Evolutionary conservation across 2,888 invertebrate genomes (phyloP).

Genomic region (Plagodis dolabraria): DNA sequence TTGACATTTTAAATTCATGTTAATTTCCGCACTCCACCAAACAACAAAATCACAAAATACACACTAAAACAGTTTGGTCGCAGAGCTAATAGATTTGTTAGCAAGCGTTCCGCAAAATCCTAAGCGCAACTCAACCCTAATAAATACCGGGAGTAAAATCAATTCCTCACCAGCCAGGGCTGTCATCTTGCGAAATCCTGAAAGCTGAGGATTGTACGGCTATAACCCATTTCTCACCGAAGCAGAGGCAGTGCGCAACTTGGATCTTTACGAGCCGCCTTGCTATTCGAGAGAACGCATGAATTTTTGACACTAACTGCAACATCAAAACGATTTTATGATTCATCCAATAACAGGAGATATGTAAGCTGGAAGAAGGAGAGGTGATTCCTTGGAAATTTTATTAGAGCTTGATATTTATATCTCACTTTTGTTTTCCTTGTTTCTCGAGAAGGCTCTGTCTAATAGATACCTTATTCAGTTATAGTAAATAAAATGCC

Average conservation of each 20-base stretch:
- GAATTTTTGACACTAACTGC: constrained; percentile 30
- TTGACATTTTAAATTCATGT: no score
- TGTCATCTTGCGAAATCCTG: background rate
- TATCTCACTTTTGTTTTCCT: constrained; percentile 1
- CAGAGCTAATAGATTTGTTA: no score
- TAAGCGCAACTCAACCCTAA: no score
- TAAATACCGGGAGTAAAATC: background rate
- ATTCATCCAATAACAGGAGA: constrained; percentile 16
- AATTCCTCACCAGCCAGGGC: background rate
- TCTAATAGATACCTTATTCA: no score
- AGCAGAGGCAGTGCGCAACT: constrained; percentile 12
- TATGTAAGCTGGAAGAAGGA: background rate
- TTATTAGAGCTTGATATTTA: constrained; percentile 13
- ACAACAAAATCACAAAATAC: no score
- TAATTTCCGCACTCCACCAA: no score
- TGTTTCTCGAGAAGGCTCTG: no score
- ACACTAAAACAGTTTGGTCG: no score
- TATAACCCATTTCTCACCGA: constrained; percentile 16
- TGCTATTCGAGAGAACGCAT: constrained; percentile 19
- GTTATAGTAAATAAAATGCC: no score
- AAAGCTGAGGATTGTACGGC: constrained; percentile 11
- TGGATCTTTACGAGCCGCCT: constrained; percentile 15
- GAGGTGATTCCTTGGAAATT: constrained; percentile 13
- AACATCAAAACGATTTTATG: constrained; percentile 26
- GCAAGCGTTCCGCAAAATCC: no score